A percentile compares a stretch with the other conserved stretches of the same genome.
These are phyloP conservation scores for Grallaria varia DNA, from an alignment of 2,113 vertebrate genomes.

Conservation along the genomic window DNA sequence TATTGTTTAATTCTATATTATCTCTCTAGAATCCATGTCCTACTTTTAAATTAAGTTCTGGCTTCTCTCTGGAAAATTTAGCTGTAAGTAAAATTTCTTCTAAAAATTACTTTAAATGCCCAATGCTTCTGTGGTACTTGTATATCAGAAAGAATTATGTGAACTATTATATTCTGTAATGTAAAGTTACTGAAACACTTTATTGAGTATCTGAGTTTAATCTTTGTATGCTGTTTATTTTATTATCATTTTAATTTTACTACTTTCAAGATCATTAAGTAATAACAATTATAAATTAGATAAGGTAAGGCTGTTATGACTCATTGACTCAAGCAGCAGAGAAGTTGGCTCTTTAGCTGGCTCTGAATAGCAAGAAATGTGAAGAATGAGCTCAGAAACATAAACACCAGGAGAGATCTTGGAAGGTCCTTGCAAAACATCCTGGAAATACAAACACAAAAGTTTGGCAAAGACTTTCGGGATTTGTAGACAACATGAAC, in stretches of 20 bases:
- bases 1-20: background rate
- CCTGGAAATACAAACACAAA: background rate
- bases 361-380: background rate
- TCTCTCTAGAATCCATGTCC: background rate
- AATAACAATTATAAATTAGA: constrained; percentile 11
- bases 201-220: constrained; percentile 28
- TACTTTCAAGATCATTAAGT: constrained; percentile 22
- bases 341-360: background rate
- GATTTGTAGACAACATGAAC: background rate
- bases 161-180: background rate
- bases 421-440: background rate
- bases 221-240: constrained; percentile 10
- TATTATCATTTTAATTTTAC: constrained; percentile 14
- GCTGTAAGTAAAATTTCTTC: background rate
- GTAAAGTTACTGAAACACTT: constrained; percentile 13
- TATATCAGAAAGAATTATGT: constrained; percentile 7
- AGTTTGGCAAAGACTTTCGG: background rate
- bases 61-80: constrained; percentile 11
- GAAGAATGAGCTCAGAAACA: background rate
- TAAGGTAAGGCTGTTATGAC: background rate
- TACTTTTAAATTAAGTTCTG: background rate
- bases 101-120: constrained; percentile 2
- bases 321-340: background rate
- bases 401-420: background rate
- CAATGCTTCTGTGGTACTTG: background rate